A percentile compares a stretch with the other conserved stretches of the same genome.
phyloP scores from a whole-genome alignment of 1,140 invertebrate species.

The silkworm (Bombyx mori) region ASM3026992v2 NC_085115.1:2339001-2339500 shows the following conservation, averaged over 20 bases:
- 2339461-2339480: no score
- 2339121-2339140: constrained; percentile 61
- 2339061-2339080: constrained; percentile 59
- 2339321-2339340: constrained; percentile 59
- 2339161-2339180: constrained; percentile 55
- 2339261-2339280: constrained; percentile 57
- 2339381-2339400: constrained; percentile 40
- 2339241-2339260: constrained; percentile 29
- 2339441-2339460: neutral
- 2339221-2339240: constrained; percentile 28
- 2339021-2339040: constrained; percentile 69
- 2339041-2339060: constrained; percentile 63
- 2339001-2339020: constrained; percentile 52
- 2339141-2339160: constrained; percentile 45
- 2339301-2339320: constrained; percentile 43
- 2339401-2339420: constrained; percentile 32
- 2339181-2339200: constrained; percentile 22
- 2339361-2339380: constrained; percentile 58
- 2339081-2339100: constrained; percentile 41
- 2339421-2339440: constrained; percentile 1
- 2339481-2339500: no score
- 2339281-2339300: constrained; percentile 61
- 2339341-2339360: constrained; percentile 65
- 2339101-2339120: constrained; percentile 64
- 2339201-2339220: constrained; percentile 54